Evolutionary conservation across 2,797 vertebrate species (phyloP), one percentile per base, ranked within the genome.

Genomic region (Aplochiton taeniatus): DNA sequence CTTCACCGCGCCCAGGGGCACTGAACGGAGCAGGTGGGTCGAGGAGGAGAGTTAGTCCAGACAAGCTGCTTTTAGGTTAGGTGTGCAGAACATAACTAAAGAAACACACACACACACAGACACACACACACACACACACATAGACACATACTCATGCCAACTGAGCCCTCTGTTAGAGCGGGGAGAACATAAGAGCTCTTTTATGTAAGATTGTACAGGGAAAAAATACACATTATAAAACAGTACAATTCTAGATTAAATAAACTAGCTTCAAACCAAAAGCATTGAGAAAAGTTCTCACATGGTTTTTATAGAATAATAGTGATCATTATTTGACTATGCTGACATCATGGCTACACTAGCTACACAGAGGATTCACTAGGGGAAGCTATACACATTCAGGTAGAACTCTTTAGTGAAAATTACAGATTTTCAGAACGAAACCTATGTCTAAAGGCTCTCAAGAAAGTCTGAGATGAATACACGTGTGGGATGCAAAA

Each of bases 1-100:
- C 85, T 87, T 92, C 77, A 96, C 93, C 0, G 90, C 86, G 58
- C 90, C 92, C 51, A 98, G 84, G 50, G 95, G 92, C 87, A 97
- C 98, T 99, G 83, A 17, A 72, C 42, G 73, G 63, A 60, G 54
- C n/a, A 18, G 46, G 31, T 1, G 43, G 14, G 9, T n/a, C 9
- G 58, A 48, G 9, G 8, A 50, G 17, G 57, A 67, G n/a, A 77
- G 49, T 4, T 61, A 12, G 4, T 16, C 49, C 18, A 41, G 2
- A 50, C 13, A 19, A 11, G 16, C n/a, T n/a, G n/a, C n/a, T n/a
- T n/a, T 17, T 54, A 10, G 13, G 19, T 45, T 2, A 59, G 16
- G 41, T 11, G 6, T 11, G 53, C 8, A 31, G 17, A 6, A 10
- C 18, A 59, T 10, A 49, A n/a, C 17, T 31, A 45, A 61, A 66